Percentiles rank a stretch among this genome's conserved stretches.
phyloP scores from a whole-genome alignment of 2,888 invertebrate genomes.

The Seira musarum region DNA sequence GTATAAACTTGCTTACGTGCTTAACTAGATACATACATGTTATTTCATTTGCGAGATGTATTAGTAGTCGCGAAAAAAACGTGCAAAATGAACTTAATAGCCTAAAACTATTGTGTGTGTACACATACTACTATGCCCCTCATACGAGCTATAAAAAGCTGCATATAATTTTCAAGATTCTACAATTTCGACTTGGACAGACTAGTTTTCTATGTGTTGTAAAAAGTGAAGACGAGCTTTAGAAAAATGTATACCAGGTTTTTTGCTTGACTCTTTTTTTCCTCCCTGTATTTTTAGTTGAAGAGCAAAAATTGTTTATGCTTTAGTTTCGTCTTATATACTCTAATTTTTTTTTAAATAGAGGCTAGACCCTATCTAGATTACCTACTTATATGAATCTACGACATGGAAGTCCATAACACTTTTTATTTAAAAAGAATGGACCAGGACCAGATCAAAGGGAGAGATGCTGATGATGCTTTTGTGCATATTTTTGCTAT shows the following conservation, averaged over 20 bases:
- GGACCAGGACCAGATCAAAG: no score
- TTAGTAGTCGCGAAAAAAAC: constrained; percentile 23
- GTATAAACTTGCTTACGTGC: constrained; percentile 5
- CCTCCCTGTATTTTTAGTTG: neutral
- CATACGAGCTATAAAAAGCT: neutral
- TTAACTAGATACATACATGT: neutral
- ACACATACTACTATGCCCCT: constrained; percentile 10
- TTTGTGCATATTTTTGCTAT: no score
- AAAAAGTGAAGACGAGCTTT: neutral
- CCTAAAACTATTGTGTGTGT: constrained; percentile 8
- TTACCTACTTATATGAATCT: no score
- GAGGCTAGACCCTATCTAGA: no score
- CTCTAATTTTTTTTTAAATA: no score
- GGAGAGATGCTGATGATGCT: no score
- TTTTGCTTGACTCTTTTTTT: constrained; percentile 1
- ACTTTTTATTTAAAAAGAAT: no score
- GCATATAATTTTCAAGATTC: constrained; percentile 22
- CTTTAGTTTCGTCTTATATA: no score
- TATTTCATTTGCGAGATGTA: neutral
- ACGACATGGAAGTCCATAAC: no score
- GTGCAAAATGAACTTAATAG: constrained; percentile 52
- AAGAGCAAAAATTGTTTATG: neutral
- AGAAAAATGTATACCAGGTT: constrained; percentile 2
- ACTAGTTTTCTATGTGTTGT: neutral
- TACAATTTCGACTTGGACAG: constrained; percentile 5